Base-by-base conservation (phyloP, 2,888 invertebrate species). In the Pyrocoelia pectoralis region DNA sequence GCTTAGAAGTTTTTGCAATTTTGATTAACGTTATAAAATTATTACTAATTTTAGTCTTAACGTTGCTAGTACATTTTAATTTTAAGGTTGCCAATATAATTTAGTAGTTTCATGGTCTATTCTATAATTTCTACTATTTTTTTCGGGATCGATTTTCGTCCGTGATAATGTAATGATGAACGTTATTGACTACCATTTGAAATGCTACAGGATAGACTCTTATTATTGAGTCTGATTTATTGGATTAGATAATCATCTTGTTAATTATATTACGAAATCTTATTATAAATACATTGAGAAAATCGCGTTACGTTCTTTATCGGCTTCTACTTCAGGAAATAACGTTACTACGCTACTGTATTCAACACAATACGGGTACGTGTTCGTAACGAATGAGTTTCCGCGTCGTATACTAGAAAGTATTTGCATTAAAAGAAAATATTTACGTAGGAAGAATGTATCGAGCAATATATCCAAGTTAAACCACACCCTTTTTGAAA, bases 21-120 rank as follows among this genome's bases (percentile, higher is more conserved):
- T 46, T 46, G 46, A 46, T 46, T 46, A 46, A 18, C 46, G 17
- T 18, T 18, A 46, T 10, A 46, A 46, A 46, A 46, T 46, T 46
- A 17, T 46, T 17, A 17, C 5, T 46, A 17, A 46, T 46, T 46
- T 46, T 17, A 46, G 46, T 4, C 17, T 43, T 46, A 14, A 13
- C 12, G 41, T n/a, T n/a, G n/a, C 15, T 6, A 12, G 43, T 43
- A 43, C 43, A 15, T 43, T 13, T 46, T 46, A 46, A 46, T 46
- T 46, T 46, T 46, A 46, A 46, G 17, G 15, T 46, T 46, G 46
- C 9, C n/a, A 46, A 17, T 15, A 46, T 46, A 46, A 46, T 46
- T 17, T 18, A 46, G n/a, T 46, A 46, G 14, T 46, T 46, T 46
- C n/a, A 17, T 46, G 17, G 46, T 46, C 17, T 46, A 46, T 46